Base-by-base conservation (phyloP, 2,888 invertebrate genomes). In the Drosophila infuscata region DNA sequence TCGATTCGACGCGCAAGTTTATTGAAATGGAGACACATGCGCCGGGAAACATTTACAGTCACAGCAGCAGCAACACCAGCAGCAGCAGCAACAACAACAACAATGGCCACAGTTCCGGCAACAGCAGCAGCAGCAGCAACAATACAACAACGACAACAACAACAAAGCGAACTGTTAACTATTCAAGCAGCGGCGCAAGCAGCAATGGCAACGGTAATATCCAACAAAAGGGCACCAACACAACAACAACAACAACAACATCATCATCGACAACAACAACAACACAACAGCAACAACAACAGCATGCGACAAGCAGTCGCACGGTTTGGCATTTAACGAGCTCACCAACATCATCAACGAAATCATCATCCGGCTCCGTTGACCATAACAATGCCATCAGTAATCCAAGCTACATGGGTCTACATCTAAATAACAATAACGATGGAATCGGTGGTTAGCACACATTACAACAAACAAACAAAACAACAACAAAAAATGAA, bases 351-450 rank as follows among this genome's bases (percentile, higher is more conserved):
- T 86, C 86, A 81, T 87, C 89, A 66, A 88, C 82, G 63, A 88
- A 86, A 72, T 82, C 86, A 82, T 85, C 85, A 75, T 75, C 80
- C 48, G 80, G 83, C 71, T 83, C 82, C 54, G 78, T 61, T 52
- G 88, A 89, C 63, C 92, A 93, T 74, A 92, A 91, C 83, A 93
- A 92, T 84, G 91, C 92, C 83, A 92, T 92, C 80, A 92, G 93
- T 87, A 93, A 93, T 90, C 93, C 93, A 82, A 93, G 92, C 83
- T 93, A 93, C 82, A 92, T 92, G 92, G 92, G 92, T 83, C 90
- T 92, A 81, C 89, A 87, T 81, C 64, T 87, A 74, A 87, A 84
- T 87, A 89, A 87, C 79, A 92, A 92, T 90, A 92, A 91, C 82
- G 93, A 93, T 84, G 92, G 92, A 91, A 90, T 91, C 72, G 89